Evolutionary conservation across 2,113 vertebrate species (phyloP).

Genomic region (Hippocampus zosterae): DNA sequence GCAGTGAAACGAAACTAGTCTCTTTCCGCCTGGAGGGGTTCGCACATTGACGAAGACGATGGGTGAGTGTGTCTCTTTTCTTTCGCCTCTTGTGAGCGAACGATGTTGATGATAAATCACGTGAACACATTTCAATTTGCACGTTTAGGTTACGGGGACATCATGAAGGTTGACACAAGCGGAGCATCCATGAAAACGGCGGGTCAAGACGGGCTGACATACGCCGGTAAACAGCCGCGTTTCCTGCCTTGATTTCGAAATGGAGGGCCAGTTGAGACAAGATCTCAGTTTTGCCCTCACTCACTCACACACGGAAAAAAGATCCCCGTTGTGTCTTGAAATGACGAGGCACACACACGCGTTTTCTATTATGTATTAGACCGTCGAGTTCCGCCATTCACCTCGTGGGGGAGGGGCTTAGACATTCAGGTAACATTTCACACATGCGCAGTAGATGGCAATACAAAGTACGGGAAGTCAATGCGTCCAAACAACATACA

Average conservation of each 20-base stretch:
- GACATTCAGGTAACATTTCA: too few relatives aligned
- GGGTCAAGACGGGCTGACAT: constrained; percentile 15
- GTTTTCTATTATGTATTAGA: too few relatives aligned
- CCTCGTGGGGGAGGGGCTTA: too few relatives aligned
- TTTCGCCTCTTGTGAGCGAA: background rate
- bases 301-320: background rate
- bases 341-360: too few relatives aligned
- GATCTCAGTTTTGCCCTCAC: too few relatives aligned
- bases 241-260: background rate
- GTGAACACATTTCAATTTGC: background rate
- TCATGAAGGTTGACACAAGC: constrained; percentile 15
- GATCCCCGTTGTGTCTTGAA: too few relatives aligned
- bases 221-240: constrained; percentile 18
- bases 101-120: background rate
- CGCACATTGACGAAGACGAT: background rate
- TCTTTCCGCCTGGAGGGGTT: background rate
- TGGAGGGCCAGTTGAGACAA: background rate
- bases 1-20: background rate
- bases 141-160: constrained; percentile 33
- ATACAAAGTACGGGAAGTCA: too few relatives aligned
- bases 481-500: too few relatives aligned
- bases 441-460: too few relatives aligned
- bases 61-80: background rate
- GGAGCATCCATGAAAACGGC: constrained; percentile 24
- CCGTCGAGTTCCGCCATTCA: too few relatives aligned